Base-by-base conservation (phyloP, 2,888 invertebrate species). In the Tiliacea citrago region DNA sequence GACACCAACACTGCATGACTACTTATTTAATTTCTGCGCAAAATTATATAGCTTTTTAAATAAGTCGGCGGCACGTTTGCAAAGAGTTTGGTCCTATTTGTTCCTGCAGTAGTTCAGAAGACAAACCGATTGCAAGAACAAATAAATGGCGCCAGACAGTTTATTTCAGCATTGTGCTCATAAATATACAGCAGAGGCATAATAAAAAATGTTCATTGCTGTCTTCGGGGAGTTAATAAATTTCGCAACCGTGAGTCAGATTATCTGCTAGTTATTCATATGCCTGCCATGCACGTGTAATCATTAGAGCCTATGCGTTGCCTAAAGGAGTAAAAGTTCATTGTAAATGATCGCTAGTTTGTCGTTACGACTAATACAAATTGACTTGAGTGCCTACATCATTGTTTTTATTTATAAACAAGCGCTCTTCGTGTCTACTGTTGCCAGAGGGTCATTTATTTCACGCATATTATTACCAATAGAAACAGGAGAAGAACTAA, bases 291-390 rank as follows among this genome's bases (percentile, higher is more conserved):
- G 88, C 84, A 88, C 82, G 89, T 85, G 87, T 88, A 89, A 88
- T 89, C 89, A 90, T 90, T 87, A 89, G 83, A 82, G 88, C 73
- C 75, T 79, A 73, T 84, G 79, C 78, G 68, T 86, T 79, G 89
- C 87, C 87, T 86, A 81, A 87, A 89, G 88, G 88, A 84, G 88
- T 86, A 89, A 86, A 86, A 90, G 82, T 86, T 87, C 85, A 84
- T 87, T 85, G 85, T 88, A 86, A 90, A 86, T 90, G 88, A 83
- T 90, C 79, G 82, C 80, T 77, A 75, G 79, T 84, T 86, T 86
- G 86, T 88, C 84, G 77, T 81, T 77, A 79, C 51, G 83, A 87
- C 88, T 87, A 86, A 88, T 86, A 90, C 82, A 87, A 90, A 88
- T 88, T 81, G 75, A 84, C 82, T 81, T 51, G 49, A 82, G 75